Percentiles rank a stretch among this genome's conserved stretches.
Evolutionary conservation across 2,797 vertebrate species (phyloP).

Genomic region (Coluber constrictor): DNA sequence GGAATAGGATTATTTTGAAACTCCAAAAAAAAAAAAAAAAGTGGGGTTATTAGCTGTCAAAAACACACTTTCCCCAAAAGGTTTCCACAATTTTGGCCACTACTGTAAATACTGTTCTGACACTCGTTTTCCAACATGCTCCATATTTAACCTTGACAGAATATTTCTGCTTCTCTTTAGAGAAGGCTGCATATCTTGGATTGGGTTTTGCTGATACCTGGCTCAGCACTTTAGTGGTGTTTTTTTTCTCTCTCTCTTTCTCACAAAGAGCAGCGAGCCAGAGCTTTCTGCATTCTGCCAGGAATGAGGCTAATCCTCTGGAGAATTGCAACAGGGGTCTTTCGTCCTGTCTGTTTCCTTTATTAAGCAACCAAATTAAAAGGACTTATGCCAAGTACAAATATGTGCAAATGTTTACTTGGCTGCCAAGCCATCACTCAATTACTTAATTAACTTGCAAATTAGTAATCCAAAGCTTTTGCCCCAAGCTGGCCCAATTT

Average conservation of each 20-base stretch:
- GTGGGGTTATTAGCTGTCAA: too few relatives aligned
- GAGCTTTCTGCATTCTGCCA: not conserved
- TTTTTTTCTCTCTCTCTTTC: accelerated
- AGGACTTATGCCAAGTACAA: not conserved
- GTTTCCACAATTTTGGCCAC: too few relatives aligned
- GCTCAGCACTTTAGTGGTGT: not conserved
- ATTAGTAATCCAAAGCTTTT: not conserved
- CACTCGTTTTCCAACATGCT: not conserved
- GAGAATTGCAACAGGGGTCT: not conserved
- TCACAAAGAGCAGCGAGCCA: not conserved
- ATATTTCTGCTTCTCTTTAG: not conserved
- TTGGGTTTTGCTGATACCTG: not conserved
- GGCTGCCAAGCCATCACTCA: not conserved
- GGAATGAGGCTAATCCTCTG: not conserved
- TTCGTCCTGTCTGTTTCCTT: not conserved
- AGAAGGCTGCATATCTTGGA: not conserved
- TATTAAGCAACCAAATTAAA: not conserved
- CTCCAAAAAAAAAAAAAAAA: too few relatives aligned
- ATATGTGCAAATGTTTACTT: not conserved
- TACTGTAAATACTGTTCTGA: not conserved
- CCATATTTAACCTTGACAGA: not conserved
- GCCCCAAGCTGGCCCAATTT: not conserved
- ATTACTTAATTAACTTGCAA: not conserved
- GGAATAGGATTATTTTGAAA: too few relatives aligned
- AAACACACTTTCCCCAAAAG: too few relatives aligned